A percentile compares a stretch with the other conserved stretches of the same genome.
phyloP scores from a whole-genome alignment of 1,140 invertebrate species.

The Heliothis subflexa region DNA sequence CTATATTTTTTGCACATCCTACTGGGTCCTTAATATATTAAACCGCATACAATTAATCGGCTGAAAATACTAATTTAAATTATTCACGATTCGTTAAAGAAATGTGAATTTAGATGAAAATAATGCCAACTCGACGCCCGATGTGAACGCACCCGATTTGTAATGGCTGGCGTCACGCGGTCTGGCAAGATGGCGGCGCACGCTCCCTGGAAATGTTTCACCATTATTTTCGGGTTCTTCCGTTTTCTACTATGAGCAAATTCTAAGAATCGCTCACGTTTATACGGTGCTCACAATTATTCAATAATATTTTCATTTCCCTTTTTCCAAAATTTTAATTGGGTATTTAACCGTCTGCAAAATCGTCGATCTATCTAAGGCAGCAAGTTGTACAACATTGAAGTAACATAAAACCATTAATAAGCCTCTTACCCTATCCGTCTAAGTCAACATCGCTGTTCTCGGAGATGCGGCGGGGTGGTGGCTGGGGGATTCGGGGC shows the following conservation, averaged over 20 bases:
- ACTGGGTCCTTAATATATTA: too few species aligned
- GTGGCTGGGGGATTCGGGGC: constrained; percentile 56
- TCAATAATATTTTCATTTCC: background rate
- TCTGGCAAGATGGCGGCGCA: constrained; percentile 77
- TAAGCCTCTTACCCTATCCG: constrained; percentile 86
- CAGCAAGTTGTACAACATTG: constrained; percentile 59
- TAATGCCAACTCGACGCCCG: constrained; percentile 50
- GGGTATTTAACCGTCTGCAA: background rate
- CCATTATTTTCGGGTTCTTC: constrained; percentile 61
- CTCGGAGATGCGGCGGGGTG: constrained; percentile 71
- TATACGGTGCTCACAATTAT: background rate
- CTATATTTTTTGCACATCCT: constrained; percentile 12
- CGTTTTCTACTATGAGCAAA: constrained; percentile 53
- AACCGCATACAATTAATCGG: background rate
- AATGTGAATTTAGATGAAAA: constrained; percentile 56
- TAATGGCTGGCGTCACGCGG: constrained; percentile 84
- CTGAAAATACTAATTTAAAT: constrained; percentile 20
- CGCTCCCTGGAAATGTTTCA: constrained; percentile 59
- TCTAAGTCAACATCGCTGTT: constrained; percentile 85
- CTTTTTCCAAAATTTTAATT: background rate
- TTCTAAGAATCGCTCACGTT: background rate
- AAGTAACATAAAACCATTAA: constrained; percentile 85
- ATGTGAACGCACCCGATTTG: constrained; percentile 71
- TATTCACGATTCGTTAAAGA: constrained; percentile 16
- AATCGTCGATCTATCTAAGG: constrained; percentile 15